Evolutionary conservation across 2,888 invertebrate genomes (phyloP).

Genomic region (Drosophila melanosoma): DNA sequence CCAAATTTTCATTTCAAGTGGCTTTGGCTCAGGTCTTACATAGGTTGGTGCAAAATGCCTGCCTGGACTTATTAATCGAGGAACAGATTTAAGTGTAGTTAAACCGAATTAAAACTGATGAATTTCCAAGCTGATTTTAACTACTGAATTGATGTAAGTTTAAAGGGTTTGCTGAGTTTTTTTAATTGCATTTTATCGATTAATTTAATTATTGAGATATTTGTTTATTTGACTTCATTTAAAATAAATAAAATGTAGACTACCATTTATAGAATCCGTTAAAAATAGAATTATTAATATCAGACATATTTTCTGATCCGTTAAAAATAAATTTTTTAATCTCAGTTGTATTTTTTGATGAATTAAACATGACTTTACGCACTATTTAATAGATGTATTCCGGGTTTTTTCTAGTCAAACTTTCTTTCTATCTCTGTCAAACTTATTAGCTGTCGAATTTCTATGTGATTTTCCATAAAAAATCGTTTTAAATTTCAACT

Average conservation of each 20-base stretch:
- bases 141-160: conserved; percentile 4
- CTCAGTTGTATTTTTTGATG: neutral
- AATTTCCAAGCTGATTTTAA: conserved; percentile 4
- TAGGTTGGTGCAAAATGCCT: conserved; percentile 1
- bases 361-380: neutral
- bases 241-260: neutral
- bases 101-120: conserved; percentile 22
- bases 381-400: neutral
- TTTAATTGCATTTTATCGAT: neutral
- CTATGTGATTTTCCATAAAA: neutral
- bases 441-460: neutral
- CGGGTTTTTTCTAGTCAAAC: neutral
- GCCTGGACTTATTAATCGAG: conserved; percentile 36
- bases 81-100: conserved; percentile 20
- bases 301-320: neutral
- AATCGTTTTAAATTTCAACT: neutral
- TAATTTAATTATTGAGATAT: neutral
- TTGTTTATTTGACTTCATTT: neutral
- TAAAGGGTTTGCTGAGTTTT: neutral
- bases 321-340: too few relatives aligned
- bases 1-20: conserved; percentile 14
- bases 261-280: neutral
- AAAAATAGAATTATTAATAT: neutral
- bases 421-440: neutral
- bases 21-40: neutral